Evolutionary conservation across 2,888 invertebrate genomes (phyloP).

Genomic region (Byasa hedistus): DNA sequence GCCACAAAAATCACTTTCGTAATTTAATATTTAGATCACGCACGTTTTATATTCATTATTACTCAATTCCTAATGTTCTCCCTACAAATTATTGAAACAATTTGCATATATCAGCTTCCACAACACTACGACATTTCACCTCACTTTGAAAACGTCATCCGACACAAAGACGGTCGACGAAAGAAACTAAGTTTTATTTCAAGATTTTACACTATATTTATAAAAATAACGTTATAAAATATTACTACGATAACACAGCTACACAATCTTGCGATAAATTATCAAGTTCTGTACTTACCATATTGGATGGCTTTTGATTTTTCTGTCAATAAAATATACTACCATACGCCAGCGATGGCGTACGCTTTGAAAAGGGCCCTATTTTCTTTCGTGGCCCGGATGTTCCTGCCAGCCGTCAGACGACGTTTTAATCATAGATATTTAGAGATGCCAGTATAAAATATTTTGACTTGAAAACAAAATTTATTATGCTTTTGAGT

Average conservation of each 20-base stretch:
- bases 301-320: constrained; percentile 92
- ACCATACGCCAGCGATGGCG: constrained; percentile 94
- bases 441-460: constrained; percentile 41
- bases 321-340: constrained; percentile 83
- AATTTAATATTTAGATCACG: constrained; percentile 49
- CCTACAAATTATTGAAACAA: constrained; percentile 5
- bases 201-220: constrained; percentile 41
- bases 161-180: constrained; percentile 61
- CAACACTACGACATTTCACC: constrained; percentile 51
- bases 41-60: constrained; percentile 43
- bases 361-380: constrained; percentile 85
- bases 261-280: constrained; percentile 56
- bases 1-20: constrained; percentile 56
- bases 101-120: constrained; percentile 27
- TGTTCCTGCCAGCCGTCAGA: constrained; percentile 56
- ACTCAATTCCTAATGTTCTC: neutral
- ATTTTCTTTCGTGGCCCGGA: constrained; percentile 57
- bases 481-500: neutral
- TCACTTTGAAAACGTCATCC: constrained; percentile 71
- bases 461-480: constrained; percentile 7
- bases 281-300: constrained; percentile 81
- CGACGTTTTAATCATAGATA: constrained; percentile 52
- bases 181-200: constrained; percentile 45
- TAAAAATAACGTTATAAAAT: constrained; percentile 58
- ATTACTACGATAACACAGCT: constrained; percentile 47